Evolutionary conservation across 2,888 invertebrate genomes (phyloP).

Genomic region (Yponomeuta evonymella): DNA sequence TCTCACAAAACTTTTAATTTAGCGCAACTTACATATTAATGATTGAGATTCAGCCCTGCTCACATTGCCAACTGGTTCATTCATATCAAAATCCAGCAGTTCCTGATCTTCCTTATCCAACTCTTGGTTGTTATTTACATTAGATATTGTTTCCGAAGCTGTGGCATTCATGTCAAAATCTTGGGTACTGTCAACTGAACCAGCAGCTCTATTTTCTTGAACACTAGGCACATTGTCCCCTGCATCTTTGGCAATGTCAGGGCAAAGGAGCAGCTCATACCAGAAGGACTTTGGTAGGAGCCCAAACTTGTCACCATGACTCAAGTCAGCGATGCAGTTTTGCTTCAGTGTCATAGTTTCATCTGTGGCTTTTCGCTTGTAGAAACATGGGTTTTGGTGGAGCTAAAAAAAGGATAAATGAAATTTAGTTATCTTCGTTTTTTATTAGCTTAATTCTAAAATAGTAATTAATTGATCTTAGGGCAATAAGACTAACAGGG

Average conservation of each 20-base stretch:
- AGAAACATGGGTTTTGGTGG: slow-evolving; percentile 75
- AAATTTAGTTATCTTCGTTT: slow-evolving; percentile 10
- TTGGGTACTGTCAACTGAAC: slow-evolving; percentile 11
- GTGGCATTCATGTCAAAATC: slow-evolving; percentile 1
- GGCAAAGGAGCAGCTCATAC: slow-evolving; percentile 55
- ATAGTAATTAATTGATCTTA: no score
- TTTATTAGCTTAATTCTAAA: no score
- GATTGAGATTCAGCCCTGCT: slow-evolving; percentile 34
- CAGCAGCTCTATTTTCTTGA: slow-evolving; percentile 6
- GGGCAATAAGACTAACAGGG: no score
- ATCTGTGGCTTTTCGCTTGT: slow-evolving; percentile 37
- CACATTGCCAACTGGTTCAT: slow-evolving; percentile 23
- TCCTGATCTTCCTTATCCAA: slow-evolving; percentile 1
- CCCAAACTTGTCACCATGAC: slow-evolving; percentile 70
- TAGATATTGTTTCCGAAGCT: slow-evolving; percentile 4
- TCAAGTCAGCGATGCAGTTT: slow-evolving; percentile 41
- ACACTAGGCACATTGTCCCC: slow-evolving; percentile 1
- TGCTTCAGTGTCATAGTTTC: slow-evolving; percentile 47
- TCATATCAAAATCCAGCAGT: slow-evolving; percentile 24
- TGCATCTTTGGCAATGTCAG: neutral
- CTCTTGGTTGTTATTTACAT: slow-evolving; percentile 16
- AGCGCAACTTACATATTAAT: slow-evolving; percentile 34
- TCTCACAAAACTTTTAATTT: no score
- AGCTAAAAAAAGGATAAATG: slow-evolving; percentile 48
- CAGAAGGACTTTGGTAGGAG: slow-evolving; percentile 66